Percentiles rank a stretch among this genome's conserved stretches.
phyloP scores from a whole-genome alignment of 2,888 invertebrate species.

The Hipparchia semele region DNA sequence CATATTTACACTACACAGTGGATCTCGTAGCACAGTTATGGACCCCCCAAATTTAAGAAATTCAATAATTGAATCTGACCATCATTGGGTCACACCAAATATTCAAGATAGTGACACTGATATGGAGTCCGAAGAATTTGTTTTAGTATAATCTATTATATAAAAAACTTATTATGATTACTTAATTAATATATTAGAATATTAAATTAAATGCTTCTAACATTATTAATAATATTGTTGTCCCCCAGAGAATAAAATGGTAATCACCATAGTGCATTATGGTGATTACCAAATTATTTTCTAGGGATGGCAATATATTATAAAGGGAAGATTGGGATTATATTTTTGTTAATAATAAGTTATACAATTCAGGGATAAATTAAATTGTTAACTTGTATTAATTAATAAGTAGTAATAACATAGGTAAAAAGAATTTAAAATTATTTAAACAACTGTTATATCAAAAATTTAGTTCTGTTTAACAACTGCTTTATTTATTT shows the following conservation, averaged over 20 bases:
- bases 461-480: neutral
- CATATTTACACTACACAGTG: slow-evolving; percentile 91
- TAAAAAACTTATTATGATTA: neutral
- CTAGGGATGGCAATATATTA: no score
- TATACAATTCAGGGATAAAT: slow-evolving; percentile 1
- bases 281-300: no score
- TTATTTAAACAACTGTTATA: neutral
- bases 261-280: no score
- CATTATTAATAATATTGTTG: neutral
- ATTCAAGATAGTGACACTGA: slow-evolving; percentile 85
- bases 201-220: neutral
- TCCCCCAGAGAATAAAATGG: no score
- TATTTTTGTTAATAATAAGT: neutral
- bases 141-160: slow-evolving; percentile 79
- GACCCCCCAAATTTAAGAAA: slow-evolving; percentile 81
- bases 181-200: slow-evolving; percentile 14
- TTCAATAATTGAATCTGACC: slow-evolving; percentile 80
- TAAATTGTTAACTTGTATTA: neutral
- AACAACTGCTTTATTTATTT: slow-evolving; percentile 10
- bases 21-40: slow-evolving; percentile 85
- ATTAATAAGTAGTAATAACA: neutral
- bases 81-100: slow-evolving; percentile 74
- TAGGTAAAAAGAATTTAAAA: neutral
- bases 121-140: slow-evolving; percentile 89
- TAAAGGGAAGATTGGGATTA: neutral